Evolutionary conservation across 2,797 vertebrate species (phyloP), one percentile per base, ranked within the genome.

Genomic region (Enteromius unitaeniatus): DNA sequence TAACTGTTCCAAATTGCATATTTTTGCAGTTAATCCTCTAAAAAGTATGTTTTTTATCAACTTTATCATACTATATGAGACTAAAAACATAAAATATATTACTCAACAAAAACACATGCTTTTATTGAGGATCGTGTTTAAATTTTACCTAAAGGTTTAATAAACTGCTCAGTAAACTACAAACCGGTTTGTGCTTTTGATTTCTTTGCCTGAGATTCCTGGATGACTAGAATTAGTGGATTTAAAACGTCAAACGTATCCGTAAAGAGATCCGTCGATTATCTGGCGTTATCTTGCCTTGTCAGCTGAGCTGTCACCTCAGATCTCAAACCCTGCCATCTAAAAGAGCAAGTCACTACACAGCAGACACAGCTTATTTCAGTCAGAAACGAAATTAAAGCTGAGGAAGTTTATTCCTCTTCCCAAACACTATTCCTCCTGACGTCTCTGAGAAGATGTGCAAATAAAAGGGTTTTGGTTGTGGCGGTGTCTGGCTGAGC

Each of bases 271-370:
- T 85, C 47, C 2, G 68, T 40, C 21, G 4, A 37, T 86, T 83
- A 28, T 84, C 64, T 51, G 49, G 21, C 10, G 53, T 64, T 26
- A 86, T 81, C 86, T 69, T 77, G 80, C 83, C 40, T 51, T 82
- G 82, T 90, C 88, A 88, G 82, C 31, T 7, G 58, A 47, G 58
- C 3, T 6, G 34, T 51, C 79, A 4, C 15, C 49, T 76, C 58
- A 11, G 73, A 79, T 21, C 51, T 82, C 79, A 72, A 75, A 73
- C 68, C 68, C 51, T 69, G n/a, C 69, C 53, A 65, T 17, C 83
- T 84, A 51, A 55, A 69, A 34, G 19, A 37, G 37, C 37, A 21
- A 37, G 47, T 60, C 37, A 31, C 21, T 26, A 31, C 69, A 83
- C 65, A 45, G 67, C 64, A 28, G 76, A 65, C 47, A 8, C 37